These are phyloP conservation scores for Microchrysa polita DNA, from an alignment of 2,888 invertebrate genomes.

Conservation along the genomic window DNA sequence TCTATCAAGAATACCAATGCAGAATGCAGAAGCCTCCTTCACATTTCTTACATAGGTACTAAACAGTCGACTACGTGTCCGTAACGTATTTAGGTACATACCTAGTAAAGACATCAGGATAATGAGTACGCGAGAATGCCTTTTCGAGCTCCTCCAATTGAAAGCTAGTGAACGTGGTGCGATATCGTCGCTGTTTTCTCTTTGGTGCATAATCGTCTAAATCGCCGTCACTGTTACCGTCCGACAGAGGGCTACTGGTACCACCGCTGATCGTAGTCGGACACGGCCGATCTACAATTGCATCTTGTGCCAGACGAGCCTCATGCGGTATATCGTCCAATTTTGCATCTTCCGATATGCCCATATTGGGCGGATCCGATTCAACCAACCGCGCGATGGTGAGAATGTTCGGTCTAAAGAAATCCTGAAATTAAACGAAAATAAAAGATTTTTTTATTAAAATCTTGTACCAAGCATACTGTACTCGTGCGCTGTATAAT, in stretches of 20 bases:
- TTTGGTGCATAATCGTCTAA: conserved; percentile 85
- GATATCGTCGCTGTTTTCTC: conserved; percentile 87
- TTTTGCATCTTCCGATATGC: conserved; percentile 66
- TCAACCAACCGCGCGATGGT: conserved; percentile 49
- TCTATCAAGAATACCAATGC: not conserved
- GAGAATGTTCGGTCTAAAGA: conserved; percentile 46
- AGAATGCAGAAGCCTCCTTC: not conserved
- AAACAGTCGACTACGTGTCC: not conserved
- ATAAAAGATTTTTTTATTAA: conserved; percentile 41
- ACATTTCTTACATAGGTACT: no score
- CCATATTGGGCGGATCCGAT: conserved; percentile 58
- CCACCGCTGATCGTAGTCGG: conserved; percentile 63
- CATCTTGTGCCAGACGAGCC: conserved; percentile 63
- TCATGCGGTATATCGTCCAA: conserved; percentile 65
- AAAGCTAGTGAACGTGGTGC: conserved; percentile 95
- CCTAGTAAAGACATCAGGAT: conserved; percentile 98
- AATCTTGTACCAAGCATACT: no score
- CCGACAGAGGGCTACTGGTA: conserved; percentile 67
- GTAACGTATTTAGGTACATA: no score
- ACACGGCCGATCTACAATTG: conserved; percentile 65
- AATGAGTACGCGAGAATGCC: conserved; percentile 96
- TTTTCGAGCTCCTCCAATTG: conserved; percentile 96
- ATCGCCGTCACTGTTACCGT: conserved; percentile 73
- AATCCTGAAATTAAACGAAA: conserved; percentile 47
- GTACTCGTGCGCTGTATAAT: no score